Conservation (phyloP, 2,797 vertebrate genomes). For the Lithobates pipiens region DNA sequence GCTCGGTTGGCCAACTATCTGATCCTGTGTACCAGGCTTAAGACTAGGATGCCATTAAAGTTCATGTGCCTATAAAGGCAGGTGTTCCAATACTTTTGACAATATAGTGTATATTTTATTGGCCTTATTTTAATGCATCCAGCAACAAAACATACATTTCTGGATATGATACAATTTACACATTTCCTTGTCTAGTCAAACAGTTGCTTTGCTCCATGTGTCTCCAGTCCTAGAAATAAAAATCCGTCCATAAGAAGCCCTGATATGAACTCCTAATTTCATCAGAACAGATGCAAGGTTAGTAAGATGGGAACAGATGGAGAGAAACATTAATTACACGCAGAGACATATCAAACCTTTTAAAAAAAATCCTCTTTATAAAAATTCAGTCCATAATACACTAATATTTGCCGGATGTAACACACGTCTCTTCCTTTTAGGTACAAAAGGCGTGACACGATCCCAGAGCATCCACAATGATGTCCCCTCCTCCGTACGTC, state of each 20-base stretch:
- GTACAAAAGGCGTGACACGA: slow-evolving; percentile 49
- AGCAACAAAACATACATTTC: no score
- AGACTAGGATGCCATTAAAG: no score
- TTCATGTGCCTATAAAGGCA: no score
- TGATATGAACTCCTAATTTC: slow-evolving; percentile 15
- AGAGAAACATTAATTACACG: slow-evolving; percentile 43
- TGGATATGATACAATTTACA: no score
- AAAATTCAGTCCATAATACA: background rate
- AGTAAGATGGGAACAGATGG: slow-evolving; percentile 44
- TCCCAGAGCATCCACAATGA: slow-evolving; percentile 64
- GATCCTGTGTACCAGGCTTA: no score
- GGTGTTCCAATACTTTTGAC: no score
- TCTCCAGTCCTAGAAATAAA: background rate
- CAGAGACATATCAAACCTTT: slow-evolving; percentile 31
- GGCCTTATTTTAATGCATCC: no score
- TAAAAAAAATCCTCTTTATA: slow-evolving; percentile 14
- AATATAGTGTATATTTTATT: no score
- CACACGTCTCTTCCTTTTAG: background rate
- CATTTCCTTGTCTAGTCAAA: background rate
- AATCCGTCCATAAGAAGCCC: slow-evolving; percentile 1
- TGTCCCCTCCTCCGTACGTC: slow-evolving; percentile 26
- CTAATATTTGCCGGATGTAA: background rate
- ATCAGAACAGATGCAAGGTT: slow-evolving; percentile 43
- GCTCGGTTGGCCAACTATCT: no score
- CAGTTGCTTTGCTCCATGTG: background rate